These are phyloP conservation scores for Thinocorus orbignyianus DNA, from an alignment of 2,113 vertebrate species.

Conservation along the genomic window DNA sequence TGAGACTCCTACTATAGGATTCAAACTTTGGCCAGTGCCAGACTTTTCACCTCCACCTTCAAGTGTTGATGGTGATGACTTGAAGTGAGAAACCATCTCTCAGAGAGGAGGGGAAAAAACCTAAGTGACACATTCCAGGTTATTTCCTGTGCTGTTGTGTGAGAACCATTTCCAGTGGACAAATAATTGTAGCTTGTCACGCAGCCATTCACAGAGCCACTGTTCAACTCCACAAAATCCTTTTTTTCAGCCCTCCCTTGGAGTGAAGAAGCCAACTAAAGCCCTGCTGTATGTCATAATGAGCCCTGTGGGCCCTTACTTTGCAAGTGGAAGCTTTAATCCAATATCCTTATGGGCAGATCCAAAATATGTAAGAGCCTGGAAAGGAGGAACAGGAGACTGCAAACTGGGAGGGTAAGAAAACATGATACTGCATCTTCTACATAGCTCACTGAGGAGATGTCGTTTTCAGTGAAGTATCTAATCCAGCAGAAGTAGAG, in stretches of 20 bases:
- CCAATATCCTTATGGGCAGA: conserved; percentile 88
- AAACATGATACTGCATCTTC: background rate
- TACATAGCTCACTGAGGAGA: background rate
- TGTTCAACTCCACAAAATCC: background rate
- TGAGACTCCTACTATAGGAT: background rate
- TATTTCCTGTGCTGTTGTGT: background rate
- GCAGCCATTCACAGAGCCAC: background rate
- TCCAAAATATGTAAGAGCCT: conserved; percentile 86
- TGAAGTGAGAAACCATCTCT: background rate
- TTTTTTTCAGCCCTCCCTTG: conserved; percentile 78
- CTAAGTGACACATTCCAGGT: background rate
- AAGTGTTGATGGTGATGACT: background rate
- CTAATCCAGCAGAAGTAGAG: background rate
- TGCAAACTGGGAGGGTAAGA: conserved; percentile 92
- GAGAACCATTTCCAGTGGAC: background rate
- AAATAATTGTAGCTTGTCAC: background rate
- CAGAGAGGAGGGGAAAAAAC: too few species aligned
- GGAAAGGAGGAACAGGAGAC: conserved; percentile 90
- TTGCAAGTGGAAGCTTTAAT: conserved; percentile 74
- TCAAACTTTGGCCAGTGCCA: background rate
- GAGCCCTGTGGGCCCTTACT: conserved; percentile 88
- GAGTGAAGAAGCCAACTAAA: conserved; percentile 81
- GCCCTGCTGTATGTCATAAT: conserved; percentile 87
- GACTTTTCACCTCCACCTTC: background rate
- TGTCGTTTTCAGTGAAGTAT: background rate